Percentiles rank a stretch among this genome's conserved stretches.
phyloP scores from a whole-genome alignment of 2,797 vertebrate species.

The Hypotaenidia okinawae region DNA sequence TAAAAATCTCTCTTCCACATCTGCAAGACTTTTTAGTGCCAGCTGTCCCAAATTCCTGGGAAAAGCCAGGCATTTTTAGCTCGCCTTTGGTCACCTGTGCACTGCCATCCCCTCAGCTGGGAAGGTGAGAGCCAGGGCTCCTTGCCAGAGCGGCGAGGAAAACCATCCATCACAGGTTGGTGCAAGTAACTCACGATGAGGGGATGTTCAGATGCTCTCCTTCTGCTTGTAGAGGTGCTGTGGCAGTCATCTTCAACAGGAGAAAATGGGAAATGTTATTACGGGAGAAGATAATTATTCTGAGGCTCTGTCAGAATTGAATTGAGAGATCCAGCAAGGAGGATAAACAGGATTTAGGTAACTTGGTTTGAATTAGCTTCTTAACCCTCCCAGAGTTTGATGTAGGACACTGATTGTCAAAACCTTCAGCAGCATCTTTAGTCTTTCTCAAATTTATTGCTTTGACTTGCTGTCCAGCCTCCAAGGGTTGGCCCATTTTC shows the following conservation, averaged over 20 bases:
- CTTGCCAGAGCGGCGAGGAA: not conserved
- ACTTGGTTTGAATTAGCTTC: not conserved
- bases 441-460: not conserved
- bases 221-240: not conserved
- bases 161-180: not conserved
- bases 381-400: not conserved
- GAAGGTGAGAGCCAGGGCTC: not conserved
- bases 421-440: not conserved
- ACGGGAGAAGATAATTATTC: constrained; percentile 58
- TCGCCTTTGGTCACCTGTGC: not conserved
- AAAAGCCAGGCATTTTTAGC: constrained; percentile 1
- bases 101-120: not conserved
- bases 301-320: constrained; percentile 35
- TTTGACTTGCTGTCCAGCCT: not conserved
- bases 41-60: constrained; percentile 45
- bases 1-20: constrained; percentile 59
- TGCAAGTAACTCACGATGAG: not conserved
- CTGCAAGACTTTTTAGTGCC: constrained; percentile 50
- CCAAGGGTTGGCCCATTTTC: not conserved
- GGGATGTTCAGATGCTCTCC: not conserved
- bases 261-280: constrained; percentile 57
- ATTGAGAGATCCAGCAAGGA: constrained; percentile 60
- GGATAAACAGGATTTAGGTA: constrained; percentile 2
- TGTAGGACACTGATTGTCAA: not conserved
- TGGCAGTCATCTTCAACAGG: not conserved